These are phyloP conservation scores for Paramormyrops kingsleyae DNA, from an alignment of 2,113 vertebrate species.

Conservation along the genomic window DNA sequence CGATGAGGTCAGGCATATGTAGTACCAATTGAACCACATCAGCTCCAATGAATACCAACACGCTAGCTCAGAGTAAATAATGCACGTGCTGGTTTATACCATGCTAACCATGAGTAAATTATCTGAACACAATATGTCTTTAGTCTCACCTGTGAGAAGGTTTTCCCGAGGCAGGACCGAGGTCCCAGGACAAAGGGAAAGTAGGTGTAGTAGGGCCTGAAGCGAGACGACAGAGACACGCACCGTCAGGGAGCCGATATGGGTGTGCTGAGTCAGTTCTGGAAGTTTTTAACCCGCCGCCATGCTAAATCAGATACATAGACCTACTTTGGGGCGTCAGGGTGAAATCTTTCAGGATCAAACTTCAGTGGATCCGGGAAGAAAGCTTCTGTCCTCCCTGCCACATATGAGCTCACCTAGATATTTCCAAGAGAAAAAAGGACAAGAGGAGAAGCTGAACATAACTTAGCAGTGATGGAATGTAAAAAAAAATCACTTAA, in stretches of 20 bases:
- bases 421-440: not conserved
- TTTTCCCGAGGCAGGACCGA: constrained; percentile 78
- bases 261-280: not conserved
- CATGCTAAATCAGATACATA: not conserved
- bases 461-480: not conserved
- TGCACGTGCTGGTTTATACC: not conserved
- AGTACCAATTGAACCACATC: not conserved
- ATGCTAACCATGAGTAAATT: not conserved
- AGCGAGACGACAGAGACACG: not conserved
- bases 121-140: not conserved
- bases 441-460: not conserved
- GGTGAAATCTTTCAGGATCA: constrained; percentile 82
- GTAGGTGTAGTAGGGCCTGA: constrained; percentile 66
- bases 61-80: not conserved
- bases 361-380: constrained; percentile 81
- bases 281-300: not conserved
- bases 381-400: constrained; percentile 73
- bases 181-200: constrained; percentile 83
- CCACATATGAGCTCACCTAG: constrained; percentile 71
- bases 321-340: constrained; percentile 77
- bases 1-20: not conserved
- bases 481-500: not conserved
- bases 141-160: constrained; percentile 76
- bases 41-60: not conserved
- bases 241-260: not conserved